Percentiles rank a stretch among this genome's conserved stretches.
Evolutionary conservation across 2,888 invertebrate species (phyloP).

Genomic region (Ptychoptera albimana): DNA sequence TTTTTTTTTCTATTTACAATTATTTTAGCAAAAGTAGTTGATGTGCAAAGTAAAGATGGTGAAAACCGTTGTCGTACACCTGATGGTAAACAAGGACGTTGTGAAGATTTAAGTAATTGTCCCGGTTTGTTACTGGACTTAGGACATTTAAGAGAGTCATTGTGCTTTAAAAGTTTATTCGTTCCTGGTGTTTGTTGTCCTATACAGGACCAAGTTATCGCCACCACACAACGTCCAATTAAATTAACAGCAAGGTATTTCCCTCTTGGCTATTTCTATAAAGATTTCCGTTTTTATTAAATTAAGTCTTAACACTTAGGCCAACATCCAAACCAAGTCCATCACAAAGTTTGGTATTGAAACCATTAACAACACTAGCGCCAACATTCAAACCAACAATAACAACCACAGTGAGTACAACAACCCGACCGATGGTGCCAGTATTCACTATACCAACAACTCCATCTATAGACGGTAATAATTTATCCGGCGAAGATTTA

Average conservation of each 20-base stretch:
- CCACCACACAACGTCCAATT: constrained; percentile 24
- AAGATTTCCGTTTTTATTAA: too few species aligned
- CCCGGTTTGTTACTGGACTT: constrained; percentile 70
- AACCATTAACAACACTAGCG: constrained; percentile 28
- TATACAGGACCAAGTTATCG: constrained; percentile 25
- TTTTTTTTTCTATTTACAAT: background rate
- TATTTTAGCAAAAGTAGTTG: background rate
- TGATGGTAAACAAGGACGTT: constrained; percentile 60
- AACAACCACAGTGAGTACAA: constrained; percentile 32
- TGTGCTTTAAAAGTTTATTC: constrained; percentile 82
- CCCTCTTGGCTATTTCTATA: too few species aligned
- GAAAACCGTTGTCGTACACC: constrained; percentile 64
- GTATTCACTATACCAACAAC: constrained; percentile 18
- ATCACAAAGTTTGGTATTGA: constrained; percentile 18
- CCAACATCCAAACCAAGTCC: constrained; percentile 20
- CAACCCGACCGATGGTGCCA: constrained; percentile 33
- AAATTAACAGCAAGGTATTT: constrained; percentile 18
- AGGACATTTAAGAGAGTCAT: constrained; percentile 63
- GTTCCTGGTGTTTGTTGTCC: constrained; percentile 90
- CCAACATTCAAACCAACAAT: constrained; percentile 32
- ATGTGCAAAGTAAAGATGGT: constrained; percentile 31
- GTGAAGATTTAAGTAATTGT: constrained; percentile 78
- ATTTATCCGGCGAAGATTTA: constrained; percentile 11
- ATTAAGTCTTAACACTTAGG: constrained; percentile 18
- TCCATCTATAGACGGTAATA: constrained; percentile 18